These are phyloP conservation scores for Luperina nickerlii DNA, from an alignment of 2,888 invertebrate species.

Conservation along the genomic window DNA sequence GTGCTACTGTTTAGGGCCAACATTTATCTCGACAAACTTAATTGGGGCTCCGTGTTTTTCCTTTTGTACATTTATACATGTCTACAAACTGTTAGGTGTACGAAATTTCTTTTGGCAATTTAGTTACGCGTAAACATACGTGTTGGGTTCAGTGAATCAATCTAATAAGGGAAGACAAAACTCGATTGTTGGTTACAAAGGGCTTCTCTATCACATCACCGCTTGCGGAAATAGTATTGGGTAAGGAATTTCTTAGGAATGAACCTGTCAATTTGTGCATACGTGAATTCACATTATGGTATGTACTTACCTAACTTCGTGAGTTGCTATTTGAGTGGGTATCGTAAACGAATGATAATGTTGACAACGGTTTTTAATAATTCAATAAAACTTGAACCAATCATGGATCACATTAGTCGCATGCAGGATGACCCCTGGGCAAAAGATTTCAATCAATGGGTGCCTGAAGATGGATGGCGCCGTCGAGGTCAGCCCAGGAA, in stretches of 20 bases:
- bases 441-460: no score
- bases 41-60: slow-evolving; percentile 81
- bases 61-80: slow-evolving; percentile 69
- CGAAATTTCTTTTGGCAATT: slow-evolving; percentile 66
- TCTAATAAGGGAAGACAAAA: slow-evolving; percentile 64
- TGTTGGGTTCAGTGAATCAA: slow-evolving; percentile 57
- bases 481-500: no score
- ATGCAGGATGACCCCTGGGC: no score
- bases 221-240: slow-evolving; percentile 50
- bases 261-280: slow-evolving; percentile 21
- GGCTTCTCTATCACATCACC: slow-evolving; percentile 46
- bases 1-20: slow-evolving; percentile 72
- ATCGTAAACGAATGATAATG: neutral
- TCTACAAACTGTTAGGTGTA: slow-evolving; percentile 60
- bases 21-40: slow-evolving; percentile 85
- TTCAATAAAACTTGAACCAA: neutral
- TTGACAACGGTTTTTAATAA: neutral
- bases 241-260: slow-evolving; percentile 8
- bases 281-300: slow-evolving; percentile 1
- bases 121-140: slow-evolving; percentile 63
- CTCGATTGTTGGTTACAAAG: slow-evolving; percentile 61
- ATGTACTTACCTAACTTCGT: no score
- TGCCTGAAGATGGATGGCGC: no score
- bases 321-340: neutral
- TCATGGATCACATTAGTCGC: no score